Base-by-base conservation (phyloP, 2,113 vertebrate species). In the Melanotaenia duboulayi region DNA sequence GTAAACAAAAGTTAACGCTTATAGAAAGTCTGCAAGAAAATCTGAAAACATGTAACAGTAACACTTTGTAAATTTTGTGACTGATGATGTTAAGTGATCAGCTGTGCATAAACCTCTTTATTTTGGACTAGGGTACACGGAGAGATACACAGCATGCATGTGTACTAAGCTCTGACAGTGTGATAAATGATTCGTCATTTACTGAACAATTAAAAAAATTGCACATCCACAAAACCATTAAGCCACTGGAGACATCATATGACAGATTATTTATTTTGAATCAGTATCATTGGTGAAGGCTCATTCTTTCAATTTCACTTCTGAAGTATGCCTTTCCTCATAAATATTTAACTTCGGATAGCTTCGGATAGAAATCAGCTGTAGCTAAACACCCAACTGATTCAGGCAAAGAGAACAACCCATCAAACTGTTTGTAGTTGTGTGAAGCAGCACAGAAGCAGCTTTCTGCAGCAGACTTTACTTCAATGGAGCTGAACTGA, bases 251-350 rank as follows among this genome's bases (percentile, higher is more conserved):
- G 74, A 74, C 52, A 28, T 13, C 39, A 7, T 10, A 46, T 50
- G 60, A 48, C 66, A 50, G n/a, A 58, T 25, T 8, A 23, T 44
- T 61, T 66, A 11, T 74, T 57, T 42, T 24, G 62, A 32, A 13
- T 8, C 22, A 25, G 46, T 60, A 28, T 56, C 25, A 40, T 25
- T 59, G 48, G 60, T 76, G 22, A 54, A 51, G 39, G 4, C 13
- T 65, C 7, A 35, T 44, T 59, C 24, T 39, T 64, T 28, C 60
- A 22, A 9, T 71, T 73, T 4, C 13, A 46, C 20, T 8, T 63
- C 22, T 20, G 11, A 68, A 13, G 13, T 22, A 39, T 25, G 22
- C 69, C 1, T 20, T 24, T 9, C 8, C 16, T n/a, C 11, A 7
- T 2, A 11, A 42, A 49, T 20, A 7, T 24, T 4, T 12, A 13